Percentiles rank a stretch among this genome's conserved stretches.
phyloP scores from a whole-genome alignment of 1,140 invertebrate species.

The Aphis craccivora region DNA sequence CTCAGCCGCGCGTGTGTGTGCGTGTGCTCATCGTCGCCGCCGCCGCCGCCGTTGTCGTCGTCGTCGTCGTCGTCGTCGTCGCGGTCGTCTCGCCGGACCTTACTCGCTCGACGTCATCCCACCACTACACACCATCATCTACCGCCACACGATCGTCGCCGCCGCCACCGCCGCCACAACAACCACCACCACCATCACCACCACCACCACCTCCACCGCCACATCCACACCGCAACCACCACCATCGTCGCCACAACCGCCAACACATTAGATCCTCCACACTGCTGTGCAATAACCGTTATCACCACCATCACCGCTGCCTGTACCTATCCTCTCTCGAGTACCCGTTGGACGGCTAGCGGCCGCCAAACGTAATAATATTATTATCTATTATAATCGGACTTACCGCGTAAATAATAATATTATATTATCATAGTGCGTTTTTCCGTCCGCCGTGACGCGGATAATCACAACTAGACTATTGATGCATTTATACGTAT shows the following conservation, averaged over 20 bases:
- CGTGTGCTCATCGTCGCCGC: neutral
- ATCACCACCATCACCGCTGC: neutral
- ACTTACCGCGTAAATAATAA: neutral
- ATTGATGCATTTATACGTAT: neutral
- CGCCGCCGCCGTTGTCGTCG: neutral
- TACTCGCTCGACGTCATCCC: constrained; percentile 10
- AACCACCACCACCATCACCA: neutral
- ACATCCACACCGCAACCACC: neutral
- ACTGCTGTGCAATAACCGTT: neutral
- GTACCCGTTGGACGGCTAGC: neutral
- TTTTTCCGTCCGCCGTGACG: neutral
- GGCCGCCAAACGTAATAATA: constrained; percentile 3
- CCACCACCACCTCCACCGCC: neutral
- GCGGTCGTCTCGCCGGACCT: constrained; percentile 33
- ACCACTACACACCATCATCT: constrained; percentile 14
- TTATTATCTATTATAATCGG: neutral
- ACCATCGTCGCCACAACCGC: neutral
- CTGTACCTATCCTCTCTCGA: neutral
- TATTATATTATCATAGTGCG: neutral
- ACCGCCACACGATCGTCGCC: neutral
- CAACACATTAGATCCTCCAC: neutral
- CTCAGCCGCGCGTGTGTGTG: neutral
- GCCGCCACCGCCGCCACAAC: neutral
- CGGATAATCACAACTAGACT: neutral
- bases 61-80: constrained; percentile 1